Percentiles rank a stretch among this genome's conserved stretches.
Conservation (phyloP, 92 coral and sea anemone species). For the Paramuricea clavata region DNA sequence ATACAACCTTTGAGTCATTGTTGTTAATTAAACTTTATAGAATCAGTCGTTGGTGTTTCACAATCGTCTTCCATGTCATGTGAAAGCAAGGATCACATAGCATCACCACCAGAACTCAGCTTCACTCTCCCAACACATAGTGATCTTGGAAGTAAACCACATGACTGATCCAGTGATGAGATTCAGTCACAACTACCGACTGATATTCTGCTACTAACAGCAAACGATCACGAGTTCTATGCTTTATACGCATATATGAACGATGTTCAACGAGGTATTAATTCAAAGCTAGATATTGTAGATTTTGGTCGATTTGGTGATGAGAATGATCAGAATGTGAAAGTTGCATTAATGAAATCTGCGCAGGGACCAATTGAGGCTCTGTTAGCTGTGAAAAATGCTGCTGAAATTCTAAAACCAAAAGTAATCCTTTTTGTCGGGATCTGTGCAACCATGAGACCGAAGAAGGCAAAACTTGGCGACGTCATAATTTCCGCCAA, state of each 20-base stretch:
- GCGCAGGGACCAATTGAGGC: slow-evolving; percentile 30
- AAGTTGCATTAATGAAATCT: slow-evolving; percentile 53
- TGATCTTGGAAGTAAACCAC: background rate
- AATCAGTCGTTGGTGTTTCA: too few species aligned
- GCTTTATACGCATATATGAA: background rate
- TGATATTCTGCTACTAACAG: slow-evolving; percentile 53
- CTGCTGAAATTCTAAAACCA: slow-evolving; percentile 44
- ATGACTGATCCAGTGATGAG: background rate
- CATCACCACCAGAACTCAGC: background rate
- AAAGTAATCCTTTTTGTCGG: slow-evolving; percentile 66
- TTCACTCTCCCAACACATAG: background rate
- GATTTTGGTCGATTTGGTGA: slow-evolving; percentile 17
- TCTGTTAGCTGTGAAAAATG: slow-evolving; percentile 17
- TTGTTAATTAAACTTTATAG: too few species aligned
- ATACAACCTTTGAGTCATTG: too few species aligned
- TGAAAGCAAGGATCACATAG: background rate
- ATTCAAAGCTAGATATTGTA: background rate
- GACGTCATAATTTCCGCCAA: slow-evolving; percentile 57
- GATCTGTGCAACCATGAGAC: slow-evolving; percentile 21
- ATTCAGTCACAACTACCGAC: slow-evolving; percentile 42
- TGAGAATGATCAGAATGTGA: slow-evolving; percentile 7
- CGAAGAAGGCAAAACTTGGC: slow-evolving; percentile 44
- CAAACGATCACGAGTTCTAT: slow-evolving; percentile 26
- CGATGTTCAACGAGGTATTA: background rate
- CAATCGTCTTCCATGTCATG: too few species aligned